Conservation (phyloP, 2,888 invertebrate genomes). For the Phragmatobia fuliginosa region DNA sequence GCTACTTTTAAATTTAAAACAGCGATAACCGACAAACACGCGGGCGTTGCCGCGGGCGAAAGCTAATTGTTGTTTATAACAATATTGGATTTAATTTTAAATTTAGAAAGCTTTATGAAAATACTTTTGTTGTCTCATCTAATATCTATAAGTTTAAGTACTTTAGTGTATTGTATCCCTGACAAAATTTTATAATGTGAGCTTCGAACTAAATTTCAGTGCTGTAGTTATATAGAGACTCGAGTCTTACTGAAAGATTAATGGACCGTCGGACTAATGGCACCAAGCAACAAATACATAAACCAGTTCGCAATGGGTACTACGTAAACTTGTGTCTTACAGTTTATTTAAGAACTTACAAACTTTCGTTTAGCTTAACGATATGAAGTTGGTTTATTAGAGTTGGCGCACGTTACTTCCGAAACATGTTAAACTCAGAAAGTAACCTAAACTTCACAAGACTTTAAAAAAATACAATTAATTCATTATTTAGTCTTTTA, state of each 20-base stretch:
- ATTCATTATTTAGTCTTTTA: no score
- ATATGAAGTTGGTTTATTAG: neutral
- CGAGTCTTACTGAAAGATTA: conserved; percentile 1
- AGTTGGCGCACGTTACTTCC: neutral
- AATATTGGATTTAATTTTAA: neutral
- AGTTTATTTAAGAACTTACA: neutral
- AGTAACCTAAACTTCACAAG: no score
- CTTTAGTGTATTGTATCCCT: neutral
- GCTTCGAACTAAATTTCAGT: neutral
- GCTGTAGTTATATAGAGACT: neutral
- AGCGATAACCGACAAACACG: no score
- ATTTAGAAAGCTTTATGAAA: neutral
- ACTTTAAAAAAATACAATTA: conserved; percentile 7
- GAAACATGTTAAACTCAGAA: neutral
- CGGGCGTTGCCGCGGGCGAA: no score
- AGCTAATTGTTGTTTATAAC: no score
- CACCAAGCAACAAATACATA: neutral
- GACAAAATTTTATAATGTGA: neutral
- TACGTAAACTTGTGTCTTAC: neutral
- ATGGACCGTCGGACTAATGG: neutral
- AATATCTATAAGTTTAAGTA: neutral
- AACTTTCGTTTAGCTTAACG: neutral
- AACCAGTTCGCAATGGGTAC: neutral
- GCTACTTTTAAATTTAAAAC: no score
- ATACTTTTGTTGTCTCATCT: neutral